phyloP scores from a whole-genome alignment of 2,888 invertebrate genomes.

The Theretra japonica region DNA sequence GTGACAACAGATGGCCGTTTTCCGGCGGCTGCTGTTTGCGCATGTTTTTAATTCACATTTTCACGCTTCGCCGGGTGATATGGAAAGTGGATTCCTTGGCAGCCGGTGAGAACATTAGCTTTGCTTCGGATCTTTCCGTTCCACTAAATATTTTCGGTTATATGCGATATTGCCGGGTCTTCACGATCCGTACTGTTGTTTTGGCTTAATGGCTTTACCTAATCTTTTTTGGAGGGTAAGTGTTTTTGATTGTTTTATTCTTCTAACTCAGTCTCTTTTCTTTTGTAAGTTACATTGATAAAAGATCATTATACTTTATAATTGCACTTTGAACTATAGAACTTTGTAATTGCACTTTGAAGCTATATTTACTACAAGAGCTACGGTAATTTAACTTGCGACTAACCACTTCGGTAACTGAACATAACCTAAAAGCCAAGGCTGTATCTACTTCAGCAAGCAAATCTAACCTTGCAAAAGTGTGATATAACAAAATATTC shows the following conservation, averaged over 20 bases:
- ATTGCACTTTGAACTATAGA: too few species aligned
- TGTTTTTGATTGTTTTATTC: not conserved
- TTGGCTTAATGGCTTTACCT: not conserved
- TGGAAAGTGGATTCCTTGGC: constrained; percentile 37
- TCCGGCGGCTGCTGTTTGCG: constrained; percentile 35
- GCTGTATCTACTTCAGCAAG: not conserved
- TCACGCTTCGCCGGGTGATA: constrained; percentile 32
- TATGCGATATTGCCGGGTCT: constrained; percentile 5
- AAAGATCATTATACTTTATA: too few species aligned
- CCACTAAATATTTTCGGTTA: constrained; percentile 16
- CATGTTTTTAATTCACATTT: constrained; percentile 40
- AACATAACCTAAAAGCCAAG: not conserved
- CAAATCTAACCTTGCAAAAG: not conserved
- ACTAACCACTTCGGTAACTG: not conserved
- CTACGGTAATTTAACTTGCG: not conserved
- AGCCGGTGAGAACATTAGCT: constrained; percentile 28
- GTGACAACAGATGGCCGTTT: constrained; percentile 50
- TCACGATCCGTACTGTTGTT: not conserved
- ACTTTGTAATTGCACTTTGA: not conserved
- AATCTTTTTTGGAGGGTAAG: not conserved
- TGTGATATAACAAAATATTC: too few species aligned
- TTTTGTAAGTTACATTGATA: too few species aligned
- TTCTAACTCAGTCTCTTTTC: too few species aligned
- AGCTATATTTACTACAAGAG: not conserved
- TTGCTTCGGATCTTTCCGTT: constrained; percentile 18